phyloP scores from a whole-genome alignment of 2,888 invertebrate species.

The Dynastes tityus region DNA sequence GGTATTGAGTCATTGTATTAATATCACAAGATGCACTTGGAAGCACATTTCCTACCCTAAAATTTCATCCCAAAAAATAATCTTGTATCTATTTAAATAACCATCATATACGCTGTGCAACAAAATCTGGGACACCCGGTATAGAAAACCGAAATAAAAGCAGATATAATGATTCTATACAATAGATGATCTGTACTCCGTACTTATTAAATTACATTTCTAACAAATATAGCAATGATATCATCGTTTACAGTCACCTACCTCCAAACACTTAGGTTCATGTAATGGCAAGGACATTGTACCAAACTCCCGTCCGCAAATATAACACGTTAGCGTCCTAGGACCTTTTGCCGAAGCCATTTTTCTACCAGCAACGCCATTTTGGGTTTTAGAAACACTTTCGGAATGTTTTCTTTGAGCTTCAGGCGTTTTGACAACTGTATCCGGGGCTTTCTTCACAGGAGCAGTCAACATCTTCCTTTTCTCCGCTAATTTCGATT shows the following conservation, averaged over 20 bases:
- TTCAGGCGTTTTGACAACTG: background rate
- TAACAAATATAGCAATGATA: conserved; percentile 38
- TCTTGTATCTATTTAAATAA: too few species aligned
- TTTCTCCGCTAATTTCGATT: conserved; percentile 45
- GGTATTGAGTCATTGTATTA: too few species aligned
- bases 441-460: conserved; percentile 3
- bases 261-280: conserved; percentile 78
- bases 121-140: too few species aligned
- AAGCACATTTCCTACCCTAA: too few species aligned
- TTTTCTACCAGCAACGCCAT: conserved; percentile 9
- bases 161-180: too few species aligned
- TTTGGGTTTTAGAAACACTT: background rate
- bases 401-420: background rate
- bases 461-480: conserved; percentile 42
- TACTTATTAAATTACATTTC: background rate
- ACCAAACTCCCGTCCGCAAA: conserved; percentile 80
- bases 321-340: conserved; percentile 74
- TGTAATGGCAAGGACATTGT: conserved; percentile 78
- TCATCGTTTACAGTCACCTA: conserved; percentile 60
- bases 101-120: too few species aligned
- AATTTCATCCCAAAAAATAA: too few species aligned
- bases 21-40: too few species aligned
- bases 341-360: conserved; percentile 51
- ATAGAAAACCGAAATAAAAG: too few species aligned
- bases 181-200: background rate